Evolutionary conservation across 2,888 invertebrate species (phyloP), one percentile per base, ranked within the genome.

Genomic region (Aphidoletes aphidimyza): DNA sequence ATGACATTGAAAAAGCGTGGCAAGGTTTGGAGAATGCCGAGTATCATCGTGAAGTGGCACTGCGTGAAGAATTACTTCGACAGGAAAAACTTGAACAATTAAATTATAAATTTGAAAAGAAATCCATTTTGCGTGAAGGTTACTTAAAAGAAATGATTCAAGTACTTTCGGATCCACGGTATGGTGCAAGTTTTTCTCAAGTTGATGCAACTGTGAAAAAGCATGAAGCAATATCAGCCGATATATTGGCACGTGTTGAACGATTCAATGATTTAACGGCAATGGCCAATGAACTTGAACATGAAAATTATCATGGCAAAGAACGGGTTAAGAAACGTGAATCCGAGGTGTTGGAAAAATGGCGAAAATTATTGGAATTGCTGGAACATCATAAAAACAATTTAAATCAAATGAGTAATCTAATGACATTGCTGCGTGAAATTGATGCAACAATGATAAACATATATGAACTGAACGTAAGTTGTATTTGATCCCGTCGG

Each of bases 131-230:
- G 84, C 93, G 99, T 84, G 98, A 98, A 88, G 96, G 97, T 0
- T 99, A 99, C 91, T 91, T 99, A 86, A 96, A 97, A 90, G 99
- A 99, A 91, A 99, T 99, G 98, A 97, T 96, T 87, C 96, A 96
- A 89, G 97, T 99, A 22, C 91, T 99, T 26, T 95, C 96, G 0
- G 97, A 97, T 91, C 96, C 97, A 0, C 93, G 97, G 85, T 97
- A 97, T 90, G 96, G 96, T 0, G 95, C 95, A 87, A 96, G 96
- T 91, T 91, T 98, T 87, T 93, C 95, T 0, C 98, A 98, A 89
- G 97, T 98, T 0, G 98, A 99, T 89, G 98, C 98, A 0, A 97
- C 98, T 0, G 94, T 99, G 59, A 99, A 99, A 91, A 99, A 99
- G 88, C 98, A 99, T 89, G 98, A 99, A 90, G 98, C 99, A 22